Base-by-base conservation (phyloP, 2,113 vertebrate species). In the Vanacampus margaritifer region DNA sequence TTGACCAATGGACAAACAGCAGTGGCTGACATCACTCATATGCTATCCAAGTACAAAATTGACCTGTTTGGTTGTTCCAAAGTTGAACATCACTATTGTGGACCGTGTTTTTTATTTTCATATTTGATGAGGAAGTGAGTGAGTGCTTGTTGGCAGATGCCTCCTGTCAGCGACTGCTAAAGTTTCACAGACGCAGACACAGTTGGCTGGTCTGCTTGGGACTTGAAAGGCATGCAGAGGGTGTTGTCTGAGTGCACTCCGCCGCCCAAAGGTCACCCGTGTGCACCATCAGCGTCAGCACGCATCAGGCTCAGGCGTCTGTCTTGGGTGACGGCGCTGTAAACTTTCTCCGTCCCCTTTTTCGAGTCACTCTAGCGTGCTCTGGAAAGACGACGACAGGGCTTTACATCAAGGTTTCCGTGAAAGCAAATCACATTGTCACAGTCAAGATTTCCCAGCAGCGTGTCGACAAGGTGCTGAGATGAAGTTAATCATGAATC, bases 191-290 rank as follows among this genome's bases (percentile, higher is more conserved):
- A 82, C 88, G 85, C 84, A 58, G 89, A 84, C 90, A 93, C 88
- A 91, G 26, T 93, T 92, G 91, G 85, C 82, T 82, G 68, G 83
- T 90, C 91, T 89, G 85, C 28, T 57, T 81, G 88, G 87, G 88
- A 90, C 82, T 78, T 76, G 39, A 91, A 93, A 92, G 85, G 90
- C 87, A 89, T 86, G 87, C 90, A 79, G 84, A 72, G 83, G 89
- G 87, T 79, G 82, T 86, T 92, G 90, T 86, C 84, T 87, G 92
- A 89, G 84, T 81, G 86, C 91, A 89, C 89, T 89, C 80, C 37
- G 63, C 85, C 88, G 79, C 84, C 85, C 85, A 90, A 91, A 94
- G 92, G 90, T 92, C 89, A 91, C 70, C 66, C 65, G 75, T 81
- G 78, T 83, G 87, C 83, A 65, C 84, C 86, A 89, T 91, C 90